Percentiles rank a stretch among this genome's conserved stretches.
These are phyloP conservation scores for Bombus impatiens DNA, from an alignment of 1,140 invertebrate species.

Conservation along the genomic window DNA sequence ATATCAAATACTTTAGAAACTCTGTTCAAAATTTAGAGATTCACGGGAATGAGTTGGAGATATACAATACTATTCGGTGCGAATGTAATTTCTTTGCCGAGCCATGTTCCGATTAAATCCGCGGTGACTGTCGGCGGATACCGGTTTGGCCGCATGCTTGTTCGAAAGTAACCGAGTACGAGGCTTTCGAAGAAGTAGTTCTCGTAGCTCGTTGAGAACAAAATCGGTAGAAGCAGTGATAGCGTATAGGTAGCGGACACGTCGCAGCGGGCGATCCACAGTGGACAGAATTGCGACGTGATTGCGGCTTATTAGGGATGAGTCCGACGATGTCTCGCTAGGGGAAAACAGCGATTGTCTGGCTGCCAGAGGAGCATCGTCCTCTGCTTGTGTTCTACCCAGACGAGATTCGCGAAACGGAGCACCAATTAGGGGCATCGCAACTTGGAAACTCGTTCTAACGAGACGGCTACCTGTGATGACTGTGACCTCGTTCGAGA, in stretches of 20 bases:
- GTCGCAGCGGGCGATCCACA: constrained; percentile 34
- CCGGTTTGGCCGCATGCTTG: constrained; percentile 22
- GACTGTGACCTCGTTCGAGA: constrained; percentile 17
- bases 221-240: background rate
- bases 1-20: too few relatives aligned
- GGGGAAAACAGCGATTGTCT: constrained; percentile 66
- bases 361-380: constrained; percentile 68
- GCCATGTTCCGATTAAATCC: background rate
- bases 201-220: background rate
- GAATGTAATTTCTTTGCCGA: too few relatives aligned
- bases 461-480: constrained; percentile 21
- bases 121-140: background rate
- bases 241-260: constrained; percentile 25
- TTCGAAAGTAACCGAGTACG: background rate
- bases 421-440: constrained; percentile 72
- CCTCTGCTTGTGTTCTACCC: constrained; percentile 63
- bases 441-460: constrained; percentile 66
- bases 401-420: constrained; percentile 55
- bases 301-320: constrained; percentile 73
- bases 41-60: background rate
- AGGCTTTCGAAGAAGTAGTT: constrained; percentile 24
- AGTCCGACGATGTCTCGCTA: constrained; percentile 46
- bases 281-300: constrained; percentile 61
- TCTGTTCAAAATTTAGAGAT: background rate
- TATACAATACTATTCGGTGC: background rate